phyloP scores from a whole-genome alignment of 2,797 vertebrate genomes.

The Sebastes itinus region DNA sequence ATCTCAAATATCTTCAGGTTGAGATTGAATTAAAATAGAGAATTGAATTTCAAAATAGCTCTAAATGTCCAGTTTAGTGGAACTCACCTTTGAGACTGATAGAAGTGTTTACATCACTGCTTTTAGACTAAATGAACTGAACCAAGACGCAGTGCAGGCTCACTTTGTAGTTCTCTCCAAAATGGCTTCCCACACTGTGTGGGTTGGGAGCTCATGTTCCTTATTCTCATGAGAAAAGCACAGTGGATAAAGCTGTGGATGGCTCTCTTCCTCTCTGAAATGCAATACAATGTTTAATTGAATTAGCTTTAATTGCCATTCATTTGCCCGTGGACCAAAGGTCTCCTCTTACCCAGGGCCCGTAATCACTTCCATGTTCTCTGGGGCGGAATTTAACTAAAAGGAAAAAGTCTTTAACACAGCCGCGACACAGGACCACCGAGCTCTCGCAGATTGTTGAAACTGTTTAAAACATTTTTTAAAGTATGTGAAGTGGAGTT shows the following conservation, averaged over 20 bases:
- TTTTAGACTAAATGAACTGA: conserved; percentile 10
- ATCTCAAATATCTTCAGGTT: too few relatives aligned
- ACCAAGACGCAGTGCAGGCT: conserved; percentile 12
- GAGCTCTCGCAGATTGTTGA: neutral
- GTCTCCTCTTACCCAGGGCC: conserved; percentile 57
- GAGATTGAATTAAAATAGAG: too few relatives aligned
- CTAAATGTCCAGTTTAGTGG: neutral
- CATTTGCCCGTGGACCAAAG: conserved; percentile 39
- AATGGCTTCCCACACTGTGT: conserved; percentile 31
- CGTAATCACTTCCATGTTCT: conserved; percentile 71
- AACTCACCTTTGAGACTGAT: neutral
- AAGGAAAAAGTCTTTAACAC: conserved; percentile 5
- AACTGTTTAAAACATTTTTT: neutral
- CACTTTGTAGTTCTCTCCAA: conserved; percentile 41
- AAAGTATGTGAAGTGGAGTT: neutral
- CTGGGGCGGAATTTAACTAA: conserved; percentile 22
- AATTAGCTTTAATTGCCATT: conserved; percentile 69
- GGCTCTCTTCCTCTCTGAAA: conserved; percentile 45
- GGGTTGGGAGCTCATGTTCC: conserved; percentile 28
- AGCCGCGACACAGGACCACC: neutral
- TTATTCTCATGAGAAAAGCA: conserved; percentile 55
- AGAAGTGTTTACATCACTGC: conserved; percentile 14
- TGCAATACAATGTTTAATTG: conserved; percentile 57
- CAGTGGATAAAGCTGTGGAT: conserved; percentile 24
- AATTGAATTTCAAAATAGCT: too few relatives aligned